Base-by-base conservation (phyloP, 1,140 invertebrate species). In the Listronotus oregonensis region DNA sequence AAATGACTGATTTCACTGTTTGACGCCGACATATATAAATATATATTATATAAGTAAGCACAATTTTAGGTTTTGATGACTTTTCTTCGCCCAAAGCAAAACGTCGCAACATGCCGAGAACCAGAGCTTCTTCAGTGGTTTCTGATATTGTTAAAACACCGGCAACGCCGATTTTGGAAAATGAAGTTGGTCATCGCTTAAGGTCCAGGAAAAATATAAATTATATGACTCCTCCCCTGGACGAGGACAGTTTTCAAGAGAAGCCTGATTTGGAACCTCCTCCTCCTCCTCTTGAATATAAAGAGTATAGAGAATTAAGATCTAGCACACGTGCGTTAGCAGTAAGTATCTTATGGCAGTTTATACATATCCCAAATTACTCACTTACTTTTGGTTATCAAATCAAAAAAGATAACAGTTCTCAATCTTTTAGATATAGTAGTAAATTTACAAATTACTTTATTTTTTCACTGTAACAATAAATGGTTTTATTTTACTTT, bases 201-300 rank as follows among this genome's bases (percentile, higher is more conserved):
- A 68, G 75, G 12, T 71, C 75, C 18, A 71, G 73, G 51, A 73
- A 72, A 66, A 70, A 75, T 39, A 72, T 71, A 14, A 76, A 71
- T 63, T 75, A 74, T 55, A 68, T 73, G 66, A 68, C 67, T 11
- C 68, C 70, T 6, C 66, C 71, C 5, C 61, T 69, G 8, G 74
- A 75, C 14, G 77, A 78, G 11, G 75, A 78, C 44, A 72, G 71
- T 69, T 64, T 69, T 17, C 69, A 71, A 50, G 70, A 71, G 1
- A 71, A 71, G 50, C 64, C 55, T 8, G 58, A 66, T 37, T 54
- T 64, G 42, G 61, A 67, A 47, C 54, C 56, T 51, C 51, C 60
- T 52, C 59, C 56, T 61, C 51, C 60, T 51, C 59, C 55, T 60
- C 51, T 54, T 43, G 58, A 67, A 44, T 66, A 67, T 58, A 69